phyloP scores from a whole-genome alignment of 2,888 invertebrate genomes.

The Nephrotoma appendiculata region DNA sequence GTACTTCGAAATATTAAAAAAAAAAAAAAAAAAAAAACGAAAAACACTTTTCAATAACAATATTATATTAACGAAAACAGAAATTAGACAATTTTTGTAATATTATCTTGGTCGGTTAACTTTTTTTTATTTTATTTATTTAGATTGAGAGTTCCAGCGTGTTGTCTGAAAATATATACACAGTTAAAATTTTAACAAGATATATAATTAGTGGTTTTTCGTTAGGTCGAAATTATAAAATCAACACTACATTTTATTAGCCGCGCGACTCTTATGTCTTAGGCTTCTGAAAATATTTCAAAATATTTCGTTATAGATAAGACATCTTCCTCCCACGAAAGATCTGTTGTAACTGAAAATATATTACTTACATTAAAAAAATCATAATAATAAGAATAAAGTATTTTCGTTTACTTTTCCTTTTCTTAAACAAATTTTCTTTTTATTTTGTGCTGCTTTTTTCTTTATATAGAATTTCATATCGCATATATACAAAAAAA shows the following conservation, averaged over 20 bases:
- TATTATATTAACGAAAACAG: not conserved
- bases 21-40: no score
- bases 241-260: not conserved
- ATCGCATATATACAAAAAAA: not conserved
- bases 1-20: not conserved
- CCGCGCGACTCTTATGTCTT: not conserved
- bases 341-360: not conserved
- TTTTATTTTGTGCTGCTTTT: not conserved
- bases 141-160: not conserved
- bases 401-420: not conserved
- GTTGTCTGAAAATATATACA: not conserved
- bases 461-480: not conserved
- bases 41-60: not conserved
- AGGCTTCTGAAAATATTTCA: not conserved
- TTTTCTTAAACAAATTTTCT: not conserved
- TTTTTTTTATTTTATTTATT: not conserved
- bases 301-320: not conserved
- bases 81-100: not conserved
- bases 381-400: not conserved
- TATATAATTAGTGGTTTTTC: no score
- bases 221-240: no score
- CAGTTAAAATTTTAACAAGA: no score
- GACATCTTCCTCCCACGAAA: constrained; percentile 3
- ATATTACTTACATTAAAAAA: not conserved
- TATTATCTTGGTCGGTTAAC: not conserved